Percentiles rank a stretch among this genome's conserved stretches.
Evolutionary conservation across 1,140 invertebrate genomes (phyloP).

Genomic region (Aphidius gifuensis): DNA sequence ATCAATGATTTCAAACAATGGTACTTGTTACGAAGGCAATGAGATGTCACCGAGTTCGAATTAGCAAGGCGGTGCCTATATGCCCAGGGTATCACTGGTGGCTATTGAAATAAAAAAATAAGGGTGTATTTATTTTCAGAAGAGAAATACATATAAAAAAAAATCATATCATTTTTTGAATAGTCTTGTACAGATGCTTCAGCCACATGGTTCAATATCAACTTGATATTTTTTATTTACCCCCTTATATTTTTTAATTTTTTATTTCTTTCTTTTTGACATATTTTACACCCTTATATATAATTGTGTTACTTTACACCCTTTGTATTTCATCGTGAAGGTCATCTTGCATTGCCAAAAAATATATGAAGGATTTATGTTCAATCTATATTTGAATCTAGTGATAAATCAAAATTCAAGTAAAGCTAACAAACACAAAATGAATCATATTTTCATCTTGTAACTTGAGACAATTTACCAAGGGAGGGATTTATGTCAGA

Average conservation of each 20-base stretch:
- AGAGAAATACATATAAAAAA: background rate
- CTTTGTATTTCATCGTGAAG: background rate
- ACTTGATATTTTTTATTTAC: slow-evolving; percentile 10
- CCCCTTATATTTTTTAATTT: slow-evolving; percentile 9
- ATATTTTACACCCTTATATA: slow-evolving; percentile 5
- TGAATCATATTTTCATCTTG: slow-evolving; percentile 33
- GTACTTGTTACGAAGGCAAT: slow-evolving; percentile 50
- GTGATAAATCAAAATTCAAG: slow-evolving; percentile 24
- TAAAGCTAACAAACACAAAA: slow-evolving; percentile 15
- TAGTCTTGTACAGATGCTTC: slow-evolving; percentile 9
- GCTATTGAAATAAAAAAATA: background rate
- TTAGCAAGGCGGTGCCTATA: slow-evolving; percentile 37
- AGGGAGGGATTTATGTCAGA: slow-evolving; percentile 37
- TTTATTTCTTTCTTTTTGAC: background rate
- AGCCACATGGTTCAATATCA: slow-evolving; percentile 8
- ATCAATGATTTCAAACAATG: slow-evolving; percentile 43
- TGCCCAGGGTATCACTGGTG: slow-evolving; percentile 23
- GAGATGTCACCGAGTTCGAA: slow-evolving; percentile 50
- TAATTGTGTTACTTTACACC: slow-evolving; percentile 1
- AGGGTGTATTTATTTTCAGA: background rate
- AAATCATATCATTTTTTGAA: slow-evolving; percentile 4
- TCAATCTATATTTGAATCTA: slow-evolving; percentile 10
- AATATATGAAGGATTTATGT: slow-evolving; percentile 30
- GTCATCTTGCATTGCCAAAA: background rate
- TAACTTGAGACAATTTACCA: slow-evolving; percentile 37